These are phyloP conservation scores for Aricia artaxerxes DNA, from an alignment of 2,888 invertebrate species.

Conservation along the genomic window DNA sequence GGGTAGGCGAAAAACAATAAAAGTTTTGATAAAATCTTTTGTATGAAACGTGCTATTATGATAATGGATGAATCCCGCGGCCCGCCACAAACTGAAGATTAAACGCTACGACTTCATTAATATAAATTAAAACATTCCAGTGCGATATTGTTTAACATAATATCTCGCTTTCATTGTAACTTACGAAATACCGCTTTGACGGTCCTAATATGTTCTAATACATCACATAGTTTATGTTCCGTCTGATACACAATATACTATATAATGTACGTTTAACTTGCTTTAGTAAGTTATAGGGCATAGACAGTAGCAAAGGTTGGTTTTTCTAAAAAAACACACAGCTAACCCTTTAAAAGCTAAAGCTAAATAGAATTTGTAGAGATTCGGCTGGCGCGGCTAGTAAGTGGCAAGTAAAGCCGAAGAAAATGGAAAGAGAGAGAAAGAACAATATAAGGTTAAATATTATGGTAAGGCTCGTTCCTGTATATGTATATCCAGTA, in stretches of 20 bases:
- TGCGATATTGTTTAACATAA: neutral
- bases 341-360: no score
- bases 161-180: neutral
- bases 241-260: no score
- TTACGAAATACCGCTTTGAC: neutral
- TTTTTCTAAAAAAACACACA: no score
- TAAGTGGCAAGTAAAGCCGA: no score
- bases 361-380: no score
- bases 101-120: neutral
- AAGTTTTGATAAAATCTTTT: neutral
- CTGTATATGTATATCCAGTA: no score
- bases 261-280: no score
- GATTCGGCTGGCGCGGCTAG: no score
- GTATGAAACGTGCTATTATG: neutral
- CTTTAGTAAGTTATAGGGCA: no score
- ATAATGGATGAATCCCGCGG: neutral
- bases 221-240: neutral
- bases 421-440: neutral
- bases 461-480: no score
- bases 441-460: no score
- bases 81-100: neutral
- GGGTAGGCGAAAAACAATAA: neutral
- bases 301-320: no score
- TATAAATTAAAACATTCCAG: slow-evolving; percentile 2
- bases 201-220: neutral